Evolutionary conservation across 2,113 vertebrate genomes (phyloP).

Genomic region (Xenopus laevis): DNA sequence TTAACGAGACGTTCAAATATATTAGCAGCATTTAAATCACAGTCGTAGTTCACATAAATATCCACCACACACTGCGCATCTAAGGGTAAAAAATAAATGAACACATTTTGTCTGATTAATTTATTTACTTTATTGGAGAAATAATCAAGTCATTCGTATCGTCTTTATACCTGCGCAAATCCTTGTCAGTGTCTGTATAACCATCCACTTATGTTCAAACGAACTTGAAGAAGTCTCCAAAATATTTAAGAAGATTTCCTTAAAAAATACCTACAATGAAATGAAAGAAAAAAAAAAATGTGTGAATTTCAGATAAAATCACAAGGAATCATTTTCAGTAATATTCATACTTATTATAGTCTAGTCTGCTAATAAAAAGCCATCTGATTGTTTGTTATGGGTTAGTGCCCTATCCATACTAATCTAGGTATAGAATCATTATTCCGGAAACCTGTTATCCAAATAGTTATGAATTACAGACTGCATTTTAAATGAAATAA

Average conservation of each 20-base stretch:
- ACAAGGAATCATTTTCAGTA: too few relatives aligned
- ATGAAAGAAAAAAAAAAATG: neutral
- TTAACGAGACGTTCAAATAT: constrained; percentile 96
- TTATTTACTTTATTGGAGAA: neutral
- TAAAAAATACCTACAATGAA: constrained; percentile 86
- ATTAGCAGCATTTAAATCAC: constrained; percentile 95
- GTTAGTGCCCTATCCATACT: too few relatives aligned
- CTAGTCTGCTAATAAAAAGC: too few relatives aligned
- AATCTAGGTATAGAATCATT: too few relatives aligned
- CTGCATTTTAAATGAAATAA: too few relatives aligned
- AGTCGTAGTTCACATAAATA: constrained; percentile 98
- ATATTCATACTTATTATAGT: too few relatives aligned
- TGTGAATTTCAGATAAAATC: too few relatives aligned
- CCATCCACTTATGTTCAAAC: constrained; percentile 99
- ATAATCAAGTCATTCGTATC: neutral
- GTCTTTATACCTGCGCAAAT: constrained; percentile 88
- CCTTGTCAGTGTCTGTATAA: constrained; percentile 94
- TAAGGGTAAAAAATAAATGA: constrained; percentile 48
- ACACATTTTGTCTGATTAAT: neutral
- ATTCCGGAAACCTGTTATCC: too few relatives aligned
- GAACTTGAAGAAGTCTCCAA: constrained; percentile 94
- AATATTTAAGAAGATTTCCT: constrained; percentile 97
- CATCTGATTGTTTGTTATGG: too few relatives aligned
- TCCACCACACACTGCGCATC: constrained; percentile 98
- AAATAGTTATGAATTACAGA: too few relatives aligned